Conservation (phyloP, 53 echinoderm and acorn worm genomes). For the Paracentrotus lividus region DNA sequence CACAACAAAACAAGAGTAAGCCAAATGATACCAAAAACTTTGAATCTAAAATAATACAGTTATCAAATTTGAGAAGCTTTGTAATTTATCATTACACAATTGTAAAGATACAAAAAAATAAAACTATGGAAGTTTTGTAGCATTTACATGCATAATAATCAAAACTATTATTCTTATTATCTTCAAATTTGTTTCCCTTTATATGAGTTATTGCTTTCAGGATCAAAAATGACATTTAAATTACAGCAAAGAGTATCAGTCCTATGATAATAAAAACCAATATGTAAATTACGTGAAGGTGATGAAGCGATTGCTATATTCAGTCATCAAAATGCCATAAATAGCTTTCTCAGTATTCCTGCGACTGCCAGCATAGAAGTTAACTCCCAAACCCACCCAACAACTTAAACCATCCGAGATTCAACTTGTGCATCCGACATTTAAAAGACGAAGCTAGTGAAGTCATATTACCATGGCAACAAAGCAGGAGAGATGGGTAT, state of each 20-base stretch:
- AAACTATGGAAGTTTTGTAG: too few species aligned
- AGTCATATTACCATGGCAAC: constrained; percentile 53
- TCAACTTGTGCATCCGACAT: constrained; percentile 68
- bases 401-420: constrained; percentile 58
- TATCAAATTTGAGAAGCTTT: too few species aligned
- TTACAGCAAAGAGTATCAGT: too few species aligned
- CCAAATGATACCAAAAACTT: neutral
- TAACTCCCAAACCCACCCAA: constrained; percentile 42
- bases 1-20: neutral
- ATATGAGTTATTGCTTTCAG: too few species aligned
- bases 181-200: too few species aligned
- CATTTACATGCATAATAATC: too few species aligned
- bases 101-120: too few species aligned
- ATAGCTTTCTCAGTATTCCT: neutral
- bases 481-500: constrained; percentile 42
- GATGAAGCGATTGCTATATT: neutral
- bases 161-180: too few species aligned
- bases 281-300: too few species aligned
- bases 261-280: too few species aligned
- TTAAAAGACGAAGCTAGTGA: constrained; percentile 50
- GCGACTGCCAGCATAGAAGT: neutral
- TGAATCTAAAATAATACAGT: neutral
- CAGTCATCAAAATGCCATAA: constrained; percentile 46
- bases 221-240: too few species aligned
- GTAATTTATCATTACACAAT: too few species aligned